Base-by-base conservation (phyloP, 2,888 invertebrate genomes). In the Drosophila limbata region DNA sequence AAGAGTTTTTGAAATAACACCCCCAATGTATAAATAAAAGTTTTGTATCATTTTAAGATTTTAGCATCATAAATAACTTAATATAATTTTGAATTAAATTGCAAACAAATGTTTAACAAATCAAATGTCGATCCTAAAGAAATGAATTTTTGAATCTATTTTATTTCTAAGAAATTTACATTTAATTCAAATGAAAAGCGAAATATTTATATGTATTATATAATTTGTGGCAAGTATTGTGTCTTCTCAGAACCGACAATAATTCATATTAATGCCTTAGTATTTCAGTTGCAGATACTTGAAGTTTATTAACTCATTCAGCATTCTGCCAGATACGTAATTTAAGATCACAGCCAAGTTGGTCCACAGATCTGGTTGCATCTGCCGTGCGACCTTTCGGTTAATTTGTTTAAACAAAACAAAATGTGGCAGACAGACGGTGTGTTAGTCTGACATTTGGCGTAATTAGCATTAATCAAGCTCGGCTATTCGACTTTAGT, bases 381-480 rank as follows among this genome's bases (percentile, higher is more conserved):
- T 57, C 52, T 69, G 40, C 53, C 40, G 60, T 35, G 19, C 86
- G 81, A 72, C 78, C 81, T 81, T 81, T 87, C 73, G 61, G 42
- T 19, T 55, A 66, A 77, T 81, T 73, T 63, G 78, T 50, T 67
- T 80, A 53, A 62, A 59, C 50, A 61, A 53, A 62, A 59, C 50
- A 61, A 63, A 77, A 52, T 44, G 13, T 33, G 37, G 9, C 45
- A 35, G 25, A 45, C 42, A 42, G 31, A 50, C 19, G 19, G 63
- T 45, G 42, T 42, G 52, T 47, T 75, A 62, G 76, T 35, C 75
- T 84, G 81, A 81, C 84, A 84, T 81, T 81, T 81, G 75, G 51
- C 70, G 72, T 73, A 89, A 89, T 85, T 89, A 85, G 89, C 87
- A 85, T 85, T 85, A 84, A 89, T 85, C 89, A 85, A 87, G 82